These are phyloP conservation scores for Chiloscyllium plagiosum DNA, from an alignment of 2,113 vertebrate genomes.

Conservation along the genomic window DNA sequence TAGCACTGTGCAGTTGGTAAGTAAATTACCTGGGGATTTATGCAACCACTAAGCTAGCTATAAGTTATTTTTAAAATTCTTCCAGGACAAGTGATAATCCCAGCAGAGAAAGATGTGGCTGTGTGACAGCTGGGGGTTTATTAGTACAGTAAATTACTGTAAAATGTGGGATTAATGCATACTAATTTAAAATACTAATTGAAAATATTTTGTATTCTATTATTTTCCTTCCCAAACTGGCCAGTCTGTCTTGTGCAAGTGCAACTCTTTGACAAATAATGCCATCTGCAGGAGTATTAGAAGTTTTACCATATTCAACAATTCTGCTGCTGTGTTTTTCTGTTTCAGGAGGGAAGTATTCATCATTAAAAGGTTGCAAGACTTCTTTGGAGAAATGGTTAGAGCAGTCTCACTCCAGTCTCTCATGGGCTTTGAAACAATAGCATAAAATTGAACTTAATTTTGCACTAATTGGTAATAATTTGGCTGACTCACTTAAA, in stretches of 20 bases:
- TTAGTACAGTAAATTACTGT: conserved; percentile 36
- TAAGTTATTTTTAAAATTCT: conserved; percentile 34
- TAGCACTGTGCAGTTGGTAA: conserved; percentile 34
- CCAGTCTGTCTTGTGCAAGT: background rate
- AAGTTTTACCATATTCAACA: background rate
- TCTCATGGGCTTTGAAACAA: background rate
- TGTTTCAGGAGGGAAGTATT: background rate
- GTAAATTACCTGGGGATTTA: conserved; percentile 20
- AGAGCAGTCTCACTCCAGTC: background rate
- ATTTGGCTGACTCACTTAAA: background rate
- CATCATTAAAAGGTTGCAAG: background rate
- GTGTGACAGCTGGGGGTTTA: conserved; percentile 27
- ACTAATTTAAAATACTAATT: conserved; percentile 30
- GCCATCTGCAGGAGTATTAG: conserved; percentile 25
- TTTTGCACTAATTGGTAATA: background rate
- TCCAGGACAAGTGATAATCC: conserved; percentile 36
- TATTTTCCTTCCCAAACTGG: conserved; percentile 12
- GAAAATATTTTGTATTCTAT: conserved; percentile 32
- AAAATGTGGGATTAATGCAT: conserved; percentile 31
- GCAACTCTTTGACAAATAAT: conserved; percentile 14
- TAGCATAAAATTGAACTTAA: background rate
- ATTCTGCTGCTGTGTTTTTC: background rate
- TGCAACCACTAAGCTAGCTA: conserved; percentile 32
- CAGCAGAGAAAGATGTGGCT: conserved; percentile 21
- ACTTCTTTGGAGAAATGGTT: background rate